These are phyloP conservation scores for Argya squamiceps DNA, from an alignment of 2,797 vertebrate species.

Conservation along the genomic window DNA sequence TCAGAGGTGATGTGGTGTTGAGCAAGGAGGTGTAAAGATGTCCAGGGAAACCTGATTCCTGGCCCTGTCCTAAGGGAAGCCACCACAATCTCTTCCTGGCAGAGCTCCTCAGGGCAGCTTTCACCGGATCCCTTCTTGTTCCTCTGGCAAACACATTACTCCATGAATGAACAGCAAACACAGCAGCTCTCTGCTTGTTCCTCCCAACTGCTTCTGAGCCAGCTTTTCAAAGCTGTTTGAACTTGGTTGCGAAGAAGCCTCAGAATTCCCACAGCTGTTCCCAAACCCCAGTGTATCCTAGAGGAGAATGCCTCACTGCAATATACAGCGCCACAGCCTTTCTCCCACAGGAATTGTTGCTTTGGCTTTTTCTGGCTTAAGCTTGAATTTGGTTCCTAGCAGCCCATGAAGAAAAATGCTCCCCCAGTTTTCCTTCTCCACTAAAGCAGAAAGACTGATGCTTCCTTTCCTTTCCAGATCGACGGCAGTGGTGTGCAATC, in stretches of 20 bases:
- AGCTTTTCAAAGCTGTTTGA: neutral
- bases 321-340: neutral
- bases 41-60: neutral
- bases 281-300: neutral
- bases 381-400: neutral
- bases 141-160: neutral
- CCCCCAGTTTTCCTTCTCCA: neutral
- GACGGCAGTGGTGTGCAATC: slow-evolving; percentile 97
- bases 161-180: neutral
- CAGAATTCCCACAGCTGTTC: neutral
- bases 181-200: neutral
- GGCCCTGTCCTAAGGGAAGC: neutral
- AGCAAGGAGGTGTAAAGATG: neutral
- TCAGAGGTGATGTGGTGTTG: accelerated
- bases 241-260: neutral
- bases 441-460: neutral
- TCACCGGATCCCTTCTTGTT: neutral
- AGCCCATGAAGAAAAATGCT: neutral
- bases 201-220: neutral
- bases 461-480: slow-evolving; percentile 82
- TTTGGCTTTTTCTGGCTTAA: neutral
- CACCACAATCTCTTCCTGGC: neutral
- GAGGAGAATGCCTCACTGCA: neutral
- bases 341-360: neutral
- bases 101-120: neutral